Evolutionary conservation across 2,113 vertebrate species (phyloP), one percentile per base, ranked within the genome.

Genomic region (Syngnathus scovelli): DNA sequence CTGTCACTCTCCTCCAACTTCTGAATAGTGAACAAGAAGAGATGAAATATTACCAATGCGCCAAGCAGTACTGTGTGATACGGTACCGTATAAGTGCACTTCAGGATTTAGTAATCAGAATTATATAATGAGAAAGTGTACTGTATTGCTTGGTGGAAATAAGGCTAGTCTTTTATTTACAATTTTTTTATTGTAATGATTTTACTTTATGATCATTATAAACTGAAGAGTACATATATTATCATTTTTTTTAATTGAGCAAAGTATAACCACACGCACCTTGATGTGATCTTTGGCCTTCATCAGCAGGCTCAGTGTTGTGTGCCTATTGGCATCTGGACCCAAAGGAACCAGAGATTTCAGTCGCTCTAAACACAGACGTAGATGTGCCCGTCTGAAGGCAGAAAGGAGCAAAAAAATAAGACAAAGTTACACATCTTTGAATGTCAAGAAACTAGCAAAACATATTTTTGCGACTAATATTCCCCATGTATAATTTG

Each of bases 271-370:
- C 38, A 13, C 8, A 21, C 91, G 72, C 65, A 97, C 96, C 94
- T 96, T 94, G 84, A 98, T 98, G 90, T 96, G 94, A 78, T 93
- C 88, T 87, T 92, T 93, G 76, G 96, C 96, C 89, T 91, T 94
- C 82, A 92, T 98, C 78, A 98, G 92, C 67, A 98, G 90, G 88
- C 95, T 96, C 80, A 98, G 88, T 0, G 96, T 98, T 39, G 96
- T 98, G 87, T 98, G 96, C 67, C 92, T 88, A 84, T 90, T 93
- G 27, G 93, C 92, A 11, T 94, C 93, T 0, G 93, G 92, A 68
- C 95, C 95, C 59, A 95, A 85, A 0, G 96, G 96, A 65, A 98
- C 95, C 7, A 96, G 82, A 13, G 93, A 94, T 80, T 98, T 98
- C 84, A 98, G 90, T 83, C 93, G 94, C 85, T 98, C 96, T 83